Base-by-base conservation (phyloP, 1,140 invertebrate species). In the Globodera ellingtonae region DNA sequence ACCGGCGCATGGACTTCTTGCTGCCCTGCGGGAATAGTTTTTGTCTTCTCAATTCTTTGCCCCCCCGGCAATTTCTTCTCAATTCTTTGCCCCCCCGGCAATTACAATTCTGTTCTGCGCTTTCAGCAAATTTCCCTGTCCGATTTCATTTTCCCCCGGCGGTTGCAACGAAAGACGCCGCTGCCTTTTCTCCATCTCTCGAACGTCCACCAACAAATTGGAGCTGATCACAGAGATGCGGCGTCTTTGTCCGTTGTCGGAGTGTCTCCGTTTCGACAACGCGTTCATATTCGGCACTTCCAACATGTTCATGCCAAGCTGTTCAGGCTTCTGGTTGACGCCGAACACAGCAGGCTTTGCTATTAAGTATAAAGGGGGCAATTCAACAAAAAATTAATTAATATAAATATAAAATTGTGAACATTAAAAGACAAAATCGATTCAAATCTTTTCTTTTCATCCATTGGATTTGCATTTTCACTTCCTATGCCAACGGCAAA, bases 1-100 rank as follows among this genome's bases (percentile, higher is more conserved):
- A 71, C 15, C 87, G 79, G 59, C 87, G 79, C 87, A 89, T 89
- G 46, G 84, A 83, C 50, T 81, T 72, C 10, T 48, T 79, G n/a
- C 69, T 79, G 47, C 56, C 47, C 77, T 70, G 56, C 56, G 10
- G 50, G 10, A 13, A 52, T 9, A 5, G 50, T 21, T 44, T 44
- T 70, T 24, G 24, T 21, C 66, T 24, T 9, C n/a, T 9, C n/a
- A 69, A 13, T 69, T 6, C 79, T 83, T 21, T 81, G 81, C 48
- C 84, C 47, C 48, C 84, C 85, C 13, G 59, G 59, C 59, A 62
- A 62, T 62, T 62, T 13, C 59, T 15, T 15, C 13, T 15, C 59
- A 62, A 15, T 62, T 2, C 81, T 83, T n/a, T 83, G 85, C 48
- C 85, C n/a, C 50, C 46, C 84, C 85, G 85, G 85, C 86, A 50